phyloP scores from a whole-genome alignment of 2,113 vertebrate genomes.

The Hucho hucho region DNA sequence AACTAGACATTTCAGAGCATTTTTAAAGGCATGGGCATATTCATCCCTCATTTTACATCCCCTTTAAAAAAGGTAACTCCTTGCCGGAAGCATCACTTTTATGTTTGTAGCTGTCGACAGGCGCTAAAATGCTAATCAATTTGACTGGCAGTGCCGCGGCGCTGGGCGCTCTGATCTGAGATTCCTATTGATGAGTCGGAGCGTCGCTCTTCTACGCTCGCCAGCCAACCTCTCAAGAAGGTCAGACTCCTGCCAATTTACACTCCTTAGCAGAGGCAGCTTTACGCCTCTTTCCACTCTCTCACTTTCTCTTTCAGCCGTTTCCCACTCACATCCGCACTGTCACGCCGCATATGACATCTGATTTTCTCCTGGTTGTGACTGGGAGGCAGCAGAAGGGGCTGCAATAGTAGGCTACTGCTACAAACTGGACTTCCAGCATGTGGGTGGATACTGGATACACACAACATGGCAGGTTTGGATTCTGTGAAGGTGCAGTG shows the following conservation, averaged over 20 bases:
- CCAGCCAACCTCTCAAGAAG: conserved; percentile 57
- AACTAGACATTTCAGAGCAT: not conserved
- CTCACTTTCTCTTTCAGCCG: conserved; percentile 38
- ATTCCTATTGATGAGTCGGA: conserved; percentile 67
- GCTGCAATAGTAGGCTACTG: conserved; percentile 29
- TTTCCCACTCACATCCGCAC: conserved; percentile 39
- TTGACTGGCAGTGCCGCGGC: conserved; percentile 44
- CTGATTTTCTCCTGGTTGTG: too few species aligned
- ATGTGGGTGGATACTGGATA: conserved; percentile 26
- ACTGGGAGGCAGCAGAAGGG: too few species aligned
- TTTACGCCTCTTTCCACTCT: conserved; percentile 35
- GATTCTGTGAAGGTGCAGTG: too few species aligned
- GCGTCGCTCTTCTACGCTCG: conserved; percentile 8
- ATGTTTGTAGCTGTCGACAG: conserved; percentile 55
- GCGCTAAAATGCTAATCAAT: conserved; percentile 66
- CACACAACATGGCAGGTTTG: too few species aligned
- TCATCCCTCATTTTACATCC: conserved; percentile 55
- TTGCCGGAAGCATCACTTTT: conserved; percentile 52
- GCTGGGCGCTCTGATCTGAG: conserved; percentile 59
- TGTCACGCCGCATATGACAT: conserved; percentile 29
- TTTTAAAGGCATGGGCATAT: conserved; percentile 29
- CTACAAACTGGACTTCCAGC: conserved; percentile 42
- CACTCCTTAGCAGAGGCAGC: conserved; percentile 25
- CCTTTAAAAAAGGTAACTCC: conserved; percentile 45
- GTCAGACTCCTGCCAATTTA: conserved; percentile 54